Conservation (phyloP, 2,113 vertebrate genomes). For the Barnardius zonarius region DNA sequence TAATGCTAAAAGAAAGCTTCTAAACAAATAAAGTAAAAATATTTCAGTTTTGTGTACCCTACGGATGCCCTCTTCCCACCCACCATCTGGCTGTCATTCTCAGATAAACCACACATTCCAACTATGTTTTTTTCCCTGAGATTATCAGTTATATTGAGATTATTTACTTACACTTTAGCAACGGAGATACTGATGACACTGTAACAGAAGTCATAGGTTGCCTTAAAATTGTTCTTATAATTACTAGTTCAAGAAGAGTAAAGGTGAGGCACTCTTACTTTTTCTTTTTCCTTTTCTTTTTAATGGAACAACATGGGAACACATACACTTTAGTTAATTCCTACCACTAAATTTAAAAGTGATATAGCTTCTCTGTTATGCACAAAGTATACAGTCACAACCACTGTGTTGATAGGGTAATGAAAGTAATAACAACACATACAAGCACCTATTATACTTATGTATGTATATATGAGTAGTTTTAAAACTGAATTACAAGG, state of each 20-base stretch:
- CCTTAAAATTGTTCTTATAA: neutral
- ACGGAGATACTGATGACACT: neutral
- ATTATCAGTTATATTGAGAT: neutral
- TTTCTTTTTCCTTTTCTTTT: too few species aligned
- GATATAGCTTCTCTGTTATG: neutral
- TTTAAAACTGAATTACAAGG: neutral
- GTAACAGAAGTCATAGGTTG: neutral
- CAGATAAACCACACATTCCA: neutral
- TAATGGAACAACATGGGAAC: neutral
- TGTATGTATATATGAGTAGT: neutral
- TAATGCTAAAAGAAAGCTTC: neutral
- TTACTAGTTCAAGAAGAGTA: neutral
- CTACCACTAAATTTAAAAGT: neutral
- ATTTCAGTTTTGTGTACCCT: neutral
- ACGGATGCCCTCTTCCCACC: neutral
- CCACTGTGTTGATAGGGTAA: neutral
- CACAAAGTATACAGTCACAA: neutral
- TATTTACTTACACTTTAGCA: neutral
- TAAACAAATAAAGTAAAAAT: neutral
- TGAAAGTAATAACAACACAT: neutral
- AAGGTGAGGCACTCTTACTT: neutral
- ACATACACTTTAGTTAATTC: neutral
- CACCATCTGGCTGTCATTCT: neutral
- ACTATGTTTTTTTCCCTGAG: fast-evolving
- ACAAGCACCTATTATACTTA: neutral